Evolutionary conservation across 64 coral and sea anemone species (phyloP).

Genomic region (Cladopsammia gracilis): DNA sequence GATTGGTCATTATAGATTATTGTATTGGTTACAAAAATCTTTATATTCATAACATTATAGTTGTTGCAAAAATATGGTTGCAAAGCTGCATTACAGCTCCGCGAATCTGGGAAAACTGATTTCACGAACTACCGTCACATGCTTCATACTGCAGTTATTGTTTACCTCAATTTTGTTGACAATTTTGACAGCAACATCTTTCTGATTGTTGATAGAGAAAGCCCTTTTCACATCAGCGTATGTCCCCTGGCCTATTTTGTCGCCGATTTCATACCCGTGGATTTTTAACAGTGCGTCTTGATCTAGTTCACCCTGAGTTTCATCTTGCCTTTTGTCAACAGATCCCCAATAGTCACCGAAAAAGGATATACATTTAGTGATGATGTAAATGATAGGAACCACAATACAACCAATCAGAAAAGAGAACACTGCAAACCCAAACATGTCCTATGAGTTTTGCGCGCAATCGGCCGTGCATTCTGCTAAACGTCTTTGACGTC

Average conservation of each 20-base stretch:
- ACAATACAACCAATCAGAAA: slow-evolving; percentile 37
- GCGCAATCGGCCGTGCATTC: not conserved
- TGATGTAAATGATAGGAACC: slow-evolving; percentile 16
- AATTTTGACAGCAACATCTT: slow-evolving; percentile 83
- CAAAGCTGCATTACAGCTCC: no score
- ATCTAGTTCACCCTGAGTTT: not conserved
- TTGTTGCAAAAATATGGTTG: no score
- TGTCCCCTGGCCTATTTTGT: slow-evolving; percentile 73
- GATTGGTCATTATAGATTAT: not conserved
- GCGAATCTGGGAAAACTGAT: no score
- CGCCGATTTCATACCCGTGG: slow-evolving; percentile 71
- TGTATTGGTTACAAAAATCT: no score
- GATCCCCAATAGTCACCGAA: not conserved
- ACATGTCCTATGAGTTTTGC: not conserved
- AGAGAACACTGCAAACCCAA: not conserved
- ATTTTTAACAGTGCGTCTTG: slow-evolving; percentile 1
- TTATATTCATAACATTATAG: no score
- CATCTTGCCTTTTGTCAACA: not conserved
- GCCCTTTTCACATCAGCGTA: slow-evolving; percentile 83
- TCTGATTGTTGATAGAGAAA: slow-evolving; percentile 63
- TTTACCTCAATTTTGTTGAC: slow-evolving; percentile 75
- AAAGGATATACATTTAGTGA: not conserved
- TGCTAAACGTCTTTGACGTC: not conserved
- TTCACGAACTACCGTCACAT: no score
- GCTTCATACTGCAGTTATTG: not conserved